phyloP scores from a whole-genome alignment of 2,113 vertebrate species.

The Gorsachius goisagi region DNA sequence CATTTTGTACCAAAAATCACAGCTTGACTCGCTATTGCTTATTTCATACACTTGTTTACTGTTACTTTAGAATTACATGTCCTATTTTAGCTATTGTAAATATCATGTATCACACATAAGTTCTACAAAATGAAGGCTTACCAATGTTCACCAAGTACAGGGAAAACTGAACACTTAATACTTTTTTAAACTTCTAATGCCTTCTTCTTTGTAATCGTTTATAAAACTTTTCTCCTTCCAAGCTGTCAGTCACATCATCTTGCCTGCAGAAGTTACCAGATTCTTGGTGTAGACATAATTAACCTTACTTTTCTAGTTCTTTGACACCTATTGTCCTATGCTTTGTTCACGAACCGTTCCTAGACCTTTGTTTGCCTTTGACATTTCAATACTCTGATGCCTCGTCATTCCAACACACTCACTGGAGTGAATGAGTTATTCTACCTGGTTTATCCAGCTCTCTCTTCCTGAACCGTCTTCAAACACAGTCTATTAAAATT shows the following conservation, averaged over 20 bases:
- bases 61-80: not conserved
- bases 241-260: not conserved
- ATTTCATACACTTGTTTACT: not conserved
- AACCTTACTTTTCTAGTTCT: not conserved
- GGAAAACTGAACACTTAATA: not conserved
- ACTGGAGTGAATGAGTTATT: not conserved
- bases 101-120: not conserved
- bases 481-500: not conserved
- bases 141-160: not conserved
- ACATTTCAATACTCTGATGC: not conserved
- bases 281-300: not conserved
- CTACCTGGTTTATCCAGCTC: not conserved
- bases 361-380: not conserved
- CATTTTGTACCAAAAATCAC: not conserved
- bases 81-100: not conserved
- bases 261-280: not conserved
- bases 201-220: not conserved
- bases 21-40: not conserved
- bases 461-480: not conserved
- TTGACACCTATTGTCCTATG: not conserved
- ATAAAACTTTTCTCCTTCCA: not conserved
- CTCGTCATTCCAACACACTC: not conserved
- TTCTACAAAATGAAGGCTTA: not conserved
- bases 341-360: not conserved
- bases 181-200: not conserved